These are phyloP conservation scores for Caenorhabditis sp. DNA, from an alignment of 2,888 invertebrate genomes.

Conservation along the genomic window DNA sequence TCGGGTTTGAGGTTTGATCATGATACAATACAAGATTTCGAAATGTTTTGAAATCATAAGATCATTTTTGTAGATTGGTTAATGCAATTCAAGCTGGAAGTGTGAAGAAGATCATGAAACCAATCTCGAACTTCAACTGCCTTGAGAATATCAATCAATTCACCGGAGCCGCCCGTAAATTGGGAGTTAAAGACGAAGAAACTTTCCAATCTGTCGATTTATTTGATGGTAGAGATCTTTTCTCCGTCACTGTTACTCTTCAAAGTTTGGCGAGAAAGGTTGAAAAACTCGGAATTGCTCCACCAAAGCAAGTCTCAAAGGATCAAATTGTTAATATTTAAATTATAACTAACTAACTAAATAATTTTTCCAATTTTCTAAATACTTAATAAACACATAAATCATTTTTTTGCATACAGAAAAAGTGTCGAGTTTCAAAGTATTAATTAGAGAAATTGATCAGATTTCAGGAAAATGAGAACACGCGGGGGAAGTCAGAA, in stretches of 20 bases:
- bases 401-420: neutral
- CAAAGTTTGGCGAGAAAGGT: constrained; percentile 63
- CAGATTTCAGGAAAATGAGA: no score
- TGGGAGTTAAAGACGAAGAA: constrained; percentile 86
- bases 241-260: constrained; percentile 78
- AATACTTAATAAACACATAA: neutral
- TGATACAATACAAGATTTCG: no score
- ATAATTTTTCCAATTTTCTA: neutral
- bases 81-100: constrained; percentile 85
- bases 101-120: constrained; percentile 90
- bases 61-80: constrained; percentile 77
- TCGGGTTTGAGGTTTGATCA: neutral
- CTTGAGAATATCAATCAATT: constrained; percentile 98
- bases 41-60: neutral
- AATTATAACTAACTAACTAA: neutral
- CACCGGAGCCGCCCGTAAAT: constrained; percentile 82
- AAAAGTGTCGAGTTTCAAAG: no score
- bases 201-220: constrained; percentile 96
- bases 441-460: no score
- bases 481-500: no score
- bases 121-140: constrained; percentile 92
- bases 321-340: constrained; percentile 58
- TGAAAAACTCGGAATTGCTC: constrained; percentile 51
- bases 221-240: constrained; percentile 94
- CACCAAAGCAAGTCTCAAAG: constrained; percentile 63